Base-by-base conservation (phyloP, 2,113 vertebrate genomes). In the Oncorhynchus gorbuscha region DNA sequence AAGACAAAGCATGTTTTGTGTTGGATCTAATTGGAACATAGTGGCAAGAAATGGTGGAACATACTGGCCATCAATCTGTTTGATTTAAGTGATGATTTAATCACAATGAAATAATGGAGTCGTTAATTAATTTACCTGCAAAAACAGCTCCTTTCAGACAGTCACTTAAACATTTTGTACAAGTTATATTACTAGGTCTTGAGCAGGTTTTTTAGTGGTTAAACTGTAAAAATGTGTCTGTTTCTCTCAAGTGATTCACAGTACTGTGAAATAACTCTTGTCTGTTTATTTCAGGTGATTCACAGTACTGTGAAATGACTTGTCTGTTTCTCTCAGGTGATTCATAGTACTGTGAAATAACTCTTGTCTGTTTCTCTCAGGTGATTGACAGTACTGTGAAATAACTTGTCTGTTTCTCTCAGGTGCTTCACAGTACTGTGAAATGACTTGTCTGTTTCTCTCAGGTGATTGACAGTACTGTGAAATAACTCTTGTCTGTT, bases 401-500 rank as follows among this genome's bases (percentile, higher is more conserved):
- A 32, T 32, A 5, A 32, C 4, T 5, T 14, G 20, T 20, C 20
- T 22, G 18, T 22, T 51, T 51, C 58, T 61, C 58, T 64, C 84
- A 97, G 95, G 95, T 96, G 72, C 90, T 88, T 16, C 94, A 95
- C 76, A 90, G 74, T 77, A 89, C 82, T 32, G 4, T 32, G 30
- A 32, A 32, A 32, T 32, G 1, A 5, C 24, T 5, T 14, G 20
- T 20, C 20, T 61, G 18, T 22, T 51, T 16, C 58, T 61, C 20
- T 64, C 84, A 97, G 96, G 95, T 96, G 72, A 90, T 88, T 16
- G 94, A 95, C 75, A 90, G 74, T 77, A 89, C 82, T 32, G 30
- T 32, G 4, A 32, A 32, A 5, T 32, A 5, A 32, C 24, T 24
- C 24, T 24, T 24, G 24, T 24, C 24, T 24, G 24, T 24, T 24